Percentiles rank a stretch among this genome's conserved stretches.
These are phyloP conservation scores for Nothobranchius furzeri DNA, from an alignment of 2,113 vertebrate genomes.

Conservation along the genomic window DNA sequence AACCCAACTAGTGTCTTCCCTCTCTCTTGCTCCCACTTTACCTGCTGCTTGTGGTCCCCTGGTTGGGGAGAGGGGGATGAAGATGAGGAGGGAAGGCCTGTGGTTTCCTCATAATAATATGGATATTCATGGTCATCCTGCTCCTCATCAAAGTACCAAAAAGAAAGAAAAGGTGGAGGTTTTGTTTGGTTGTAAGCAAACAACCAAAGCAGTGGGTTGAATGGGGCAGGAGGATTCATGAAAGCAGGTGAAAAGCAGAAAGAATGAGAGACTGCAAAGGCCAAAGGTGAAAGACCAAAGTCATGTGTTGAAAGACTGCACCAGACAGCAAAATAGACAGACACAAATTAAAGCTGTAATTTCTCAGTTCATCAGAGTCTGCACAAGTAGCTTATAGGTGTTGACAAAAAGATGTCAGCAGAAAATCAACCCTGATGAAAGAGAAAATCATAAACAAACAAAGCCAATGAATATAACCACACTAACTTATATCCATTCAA, in stretches of 20 bases:
- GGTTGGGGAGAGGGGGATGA: constrained; percentile 49
- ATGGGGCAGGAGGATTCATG: neutral
- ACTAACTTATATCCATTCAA: constrained; percentile 65
- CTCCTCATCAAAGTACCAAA: constrained; percentile 80
- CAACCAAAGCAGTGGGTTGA: constrained; percentile 7
- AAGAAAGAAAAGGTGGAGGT: constrained; percentile 49
- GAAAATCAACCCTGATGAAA: constrained; percentile 44
- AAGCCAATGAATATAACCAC: constrained; percentile 64
- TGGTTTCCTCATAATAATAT: constrained; percentile 79
- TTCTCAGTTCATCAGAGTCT: constrained; percentile 56
- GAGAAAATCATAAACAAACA: constrained; percentile 32
- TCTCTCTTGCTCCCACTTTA: constrained; percentile 64
- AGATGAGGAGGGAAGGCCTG: constrained; percentile 59
- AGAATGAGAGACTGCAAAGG: constrained; percentile 1
- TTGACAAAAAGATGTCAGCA: neutral
- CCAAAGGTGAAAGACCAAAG: neutral
- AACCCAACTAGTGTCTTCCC: constrained; percentile 49
- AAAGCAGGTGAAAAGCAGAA: constrained; percentile 37
- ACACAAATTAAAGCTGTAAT: constrained; percentile 35
- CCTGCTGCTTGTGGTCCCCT: constrained; percentile 58
- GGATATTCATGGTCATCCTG: constrained; percentile 79
- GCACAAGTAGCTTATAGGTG: neutral
- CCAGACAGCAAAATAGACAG: constrained; percentile 16
- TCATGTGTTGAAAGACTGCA: neutral
- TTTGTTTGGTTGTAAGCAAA: constrained; percentile 32